phyloP scores from a whole-genome alignment of 1,140 invertebrate genomes.

The Aphidius ervi region DNA sequence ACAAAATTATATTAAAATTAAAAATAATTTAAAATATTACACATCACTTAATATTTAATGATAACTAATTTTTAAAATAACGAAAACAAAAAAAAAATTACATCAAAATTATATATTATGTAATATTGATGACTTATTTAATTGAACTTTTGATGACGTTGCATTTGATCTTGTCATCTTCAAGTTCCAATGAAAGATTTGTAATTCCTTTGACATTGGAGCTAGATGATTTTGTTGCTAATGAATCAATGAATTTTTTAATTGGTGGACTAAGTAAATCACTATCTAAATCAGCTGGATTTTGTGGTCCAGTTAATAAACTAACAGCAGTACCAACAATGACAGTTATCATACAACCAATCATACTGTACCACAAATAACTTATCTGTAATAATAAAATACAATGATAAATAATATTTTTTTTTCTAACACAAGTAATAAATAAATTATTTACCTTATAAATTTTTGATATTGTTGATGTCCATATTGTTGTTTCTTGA shows the following conservation, averaged over 20 bases:
- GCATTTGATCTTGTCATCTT: slow-evolving; percentile 39
- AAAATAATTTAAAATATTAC: too few relatives aligned
- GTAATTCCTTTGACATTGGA: slow-evolving; percentile 40
- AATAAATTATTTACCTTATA: slow-evolving; percentile 33
- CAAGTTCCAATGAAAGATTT: slow-evolving; percentile 46
- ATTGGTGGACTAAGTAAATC: slow-evolving; percentile 56
- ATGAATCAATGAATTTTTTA: slow-evolving; percentile 33
- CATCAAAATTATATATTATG: too few relatives aligned
- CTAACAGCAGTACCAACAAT: slow-evolving; percentile 70
- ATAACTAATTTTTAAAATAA: too few relatives aligned
- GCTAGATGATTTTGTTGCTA: slow-evolving; percentile 28
- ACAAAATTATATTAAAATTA: too few relatives aligned
- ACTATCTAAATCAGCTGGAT: slow-evolving; percentile 54
- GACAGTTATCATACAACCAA: slow-evolving; percentile 69
- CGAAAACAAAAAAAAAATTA: too few relatives aligned
- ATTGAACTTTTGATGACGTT: slow-evolving; percentile 4
- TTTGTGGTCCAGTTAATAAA: slow-evolving; percentile 59
- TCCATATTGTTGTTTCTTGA: background rate
- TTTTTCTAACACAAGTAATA: slow-evolving; percentile 15
- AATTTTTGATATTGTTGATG: slow-evolving; percentile 26
- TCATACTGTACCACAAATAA: slow-evolving; percentile 74
- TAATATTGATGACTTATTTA: background rate
- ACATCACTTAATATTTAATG: too few relatives aligned
- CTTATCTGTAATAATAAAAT: slow-evolving; percentile 54
- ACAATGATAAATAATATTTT: background rate